These are phyloP conservation scores for Branchinecta lynchi DNA, from an alignment of 1,140 invertebrate genomes.

Conservation along the genomic window DNA sequence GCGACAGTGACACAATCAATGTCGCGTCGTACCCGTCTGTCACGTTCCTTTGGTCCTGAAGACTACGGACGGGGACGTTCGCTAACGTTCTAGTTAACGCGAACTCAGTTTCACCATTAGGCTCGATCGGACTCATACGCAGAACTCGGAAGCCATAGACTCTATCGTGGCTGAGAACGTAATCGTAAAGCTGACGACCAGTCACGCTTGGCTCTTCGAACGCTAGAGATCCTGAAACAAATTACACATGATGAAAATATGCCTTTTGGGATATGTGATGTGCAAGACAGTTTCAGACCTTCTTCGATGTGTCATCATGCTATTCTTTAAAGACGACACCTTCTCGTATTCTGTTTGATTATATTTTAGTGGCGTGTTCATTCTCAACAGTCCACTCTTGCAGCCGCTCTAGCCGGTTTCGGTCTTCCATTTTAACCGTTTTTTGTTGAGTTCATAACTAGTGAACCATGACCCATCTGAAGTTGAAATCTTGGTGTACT, in stretches of 20 bases:
- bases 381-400: too few species aligned
- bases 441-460: too few species aligned
- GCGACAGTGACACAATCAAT: slow-evolving; percentile 40
- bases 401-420: too few species aligned
- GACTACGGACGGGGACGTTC: slow-evolving; percentile 12
- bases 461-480: too few species aligned
- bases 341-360: too few species aligned
- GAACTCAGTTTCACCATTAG: slow-evolving; percentile 36
- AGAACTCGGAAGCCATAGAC: slow-evolving; percentile 51
- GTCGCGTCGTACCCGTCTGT: slow-evolving; percentile 50
- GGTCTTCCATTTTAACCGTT: too few species aligned
- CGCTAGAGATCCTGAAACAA: slow-evolving; percentile 39
- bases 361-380: too few species aligned
- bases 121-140: slow-evolving; percentile 38
- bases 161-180: slow-evolving; percentile 51
- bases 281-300: too few species aligned
- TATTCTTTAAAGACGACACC: too few species aligned
- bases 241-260: slow-evolving; percentile 13
- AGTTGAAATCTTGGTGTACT: too few species aligned
- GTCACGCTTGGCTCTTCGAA: slow-evolving; percentile 45
- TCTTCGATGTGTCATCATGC: too few species aligned
- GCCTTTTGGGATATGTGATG: too few species aligned
- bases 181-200: slow-evolving; percentile 50
- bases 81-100: slow-evolving; percentile 30
- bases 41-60: background rate